Base-by-base conservation (phyloP, 2,888 invertebrate genomes). In the Lepidochitona cinerea region DNA sequence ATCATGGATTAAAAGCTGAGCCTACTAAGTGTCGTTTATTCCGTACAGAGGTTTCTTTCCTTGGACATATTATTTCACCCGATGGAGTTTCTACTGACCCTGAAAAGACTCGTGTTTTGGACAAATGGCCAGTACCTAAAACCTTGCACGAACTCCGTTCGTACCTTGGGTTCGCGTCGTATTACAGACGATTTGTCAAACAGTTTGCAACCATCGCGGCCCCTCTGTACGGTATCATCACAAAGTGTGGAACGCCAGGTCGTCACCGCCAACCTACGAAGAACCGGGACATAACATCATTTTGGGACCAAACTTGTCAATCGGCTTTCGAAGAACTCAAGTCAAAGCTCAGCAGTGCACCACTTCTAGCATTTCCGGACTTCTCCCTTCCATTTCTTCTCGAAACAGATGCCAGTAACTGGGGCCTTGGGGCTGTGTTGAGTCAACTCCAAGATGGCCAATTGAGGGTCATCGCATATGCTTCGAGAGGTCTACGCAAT, bases 381-480 rank as follows among this genome's bases (percentile, higher is more conserved):
- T 74, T 77, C 59, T 65, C 41, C 1, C 54, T 67, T 12, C 59
- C 69, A 0, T 72, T 74, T 32, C 59, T 70, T 23, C 23, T 76
- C 12, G 71, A 71, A 52, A 71, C 54, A 26, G 74, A 78, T 70
- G 77, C 77, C 1, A 68, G 54, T 26, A 29, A 54, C 29, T 33
- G 52, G 18, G 75, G 72, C 12, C 37, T 74, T n/a, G 75, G 78
- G 1, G 79, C 77, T 9, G 72, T 80, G 2, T 70, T 76, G 1
- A 69, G 70, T n/a, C 70, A 76, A 53, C 14, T 68, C 1, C 68
- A 68, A 18, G 68, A 74, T 70, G 77, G 73, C 9, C 37, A 74
- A 14, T 68, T 69, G 37, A 53, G 49, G 29, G 76, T 72, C 1
- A 72, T 80, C n/a, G 73, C 76, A n/a, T 79, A 79, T 67, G 75